Evolutionary conservation across 2,113 vertebrate species (phyloP).

Genomic region (Daphoenositta chrysoptera): DNA sequence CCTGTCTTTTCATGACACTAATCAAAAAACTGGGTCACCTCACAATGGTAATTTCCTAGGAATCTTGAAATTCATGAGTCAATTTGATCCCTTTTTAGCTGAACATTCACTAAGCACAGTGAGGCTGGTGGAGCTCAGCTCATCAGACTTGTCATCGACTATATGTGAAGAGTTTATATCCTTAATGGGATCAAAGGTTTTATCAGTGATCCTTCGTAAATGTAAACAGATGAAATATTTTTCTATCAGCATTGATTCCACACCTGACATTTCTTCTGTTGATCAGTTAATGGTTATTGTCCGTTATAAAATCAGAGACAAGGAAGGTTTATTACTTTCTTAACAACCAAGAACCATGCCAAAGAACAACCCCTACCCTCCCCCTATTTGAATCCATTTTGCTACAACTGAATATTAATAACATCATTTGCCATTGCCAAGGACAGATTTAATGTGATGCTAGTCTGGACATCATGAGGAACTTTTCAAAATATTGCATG

Average conservation of each 20-base stretch:
- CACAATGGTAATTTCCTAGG: slow-evolving; percentile 73
- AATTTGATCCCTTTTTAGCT: slow-evolving; percentile 71
- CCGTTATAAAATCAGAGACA: slow-evolving; percentile 55
- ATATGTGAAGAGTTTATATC: slow-evolving; percentile 74
- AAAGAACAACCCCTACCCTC: not conserved
- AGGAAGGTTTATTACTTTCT: slow-evolving; percentile 58
- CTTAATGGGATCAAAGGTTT: slow-evolving; percentile 80
- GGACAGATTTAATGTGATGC: slow-evolving; percentile 20
- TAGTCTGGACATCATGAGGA: slow-evolving; percentile 10
- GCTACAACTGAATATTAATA: slow-evolving; percentile 55
- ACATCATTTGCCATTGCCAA: slow-evolving; percentile 35
- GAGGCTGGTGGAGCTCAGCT: slow-evolving; percentile 54
- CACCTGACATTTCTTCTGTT: slow-evolving; percentile 71
- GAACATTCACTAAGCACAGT: slow-evolving; percentile 57
- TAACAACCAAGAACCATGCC: slow-evolving; percentile 26
- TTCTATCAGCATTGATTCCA: slow-evolving; percentile 69
- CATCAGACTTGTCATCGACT: slow-evolving; percentile 70
- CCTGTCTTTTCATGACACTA: slow-evolving; percentile 73
- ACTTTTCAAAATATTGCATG: not conserved
- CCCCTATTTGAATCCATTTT: slow-evolving; percentile 27
- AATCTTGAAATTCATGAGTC: slow-evolving; percentile 71
- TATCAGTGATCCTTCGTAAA: slow-evolving; percentile 66
- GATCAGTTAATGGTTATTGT: slow-evolving; percentile 75
- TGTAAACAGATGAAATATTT: slow-evolving; percentile 68
- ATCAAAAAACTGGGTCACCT: slow-evolving; percentile 76